Percentiles rank a stretch among this genome's conserved stretches.
Conservation (phyloP, 1,140 invertebrate species). For the Meteorus sp. region DNA sequence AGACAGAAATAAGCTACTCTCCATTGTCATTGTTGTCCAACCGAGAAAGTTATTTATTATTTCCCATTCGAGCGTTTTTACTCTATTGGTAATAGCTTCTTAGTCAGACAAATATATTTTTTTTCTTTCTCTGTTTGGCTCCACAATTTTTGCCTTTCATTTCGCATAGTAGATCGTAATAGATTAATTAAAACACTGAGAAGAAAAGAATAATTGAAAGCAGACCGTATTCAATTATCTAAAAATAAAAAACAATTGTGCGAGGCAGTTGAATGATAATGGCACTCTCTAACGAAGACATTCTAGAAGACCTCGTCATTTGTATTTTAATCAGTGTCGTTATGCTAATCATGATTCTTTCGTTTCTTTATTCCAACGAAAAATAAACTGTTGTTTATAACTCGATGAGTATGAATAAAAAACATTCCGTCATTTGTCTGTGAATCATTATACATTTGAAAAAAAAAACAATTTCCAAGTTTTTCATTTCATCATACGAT, state of each 20-base stretch:
- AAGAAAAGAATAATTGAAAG: background rate
- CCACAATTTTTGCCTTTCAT: background rate
- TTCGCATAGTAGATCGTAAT: background rate
- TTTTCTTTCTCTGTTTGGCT: background rate
- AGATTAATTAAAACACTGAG: background rate
- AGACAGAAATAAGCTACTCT: constrained; percentile 22
- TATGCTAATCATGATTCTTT: constrained; percentile 59
- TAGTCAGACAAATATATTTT: constrained; percentile 17
- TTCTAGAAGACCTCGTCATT: constrained; percentile 58
- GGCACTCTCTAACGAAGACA: constrained; percentile 44
- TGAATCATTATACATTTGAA: background rate
- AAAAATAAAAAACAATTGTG: background rate
- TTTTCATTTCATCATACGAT: too few relatives aligned
- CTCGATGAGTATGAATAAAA: too few relatives aligned
- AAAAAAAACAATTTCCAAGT: background rate
- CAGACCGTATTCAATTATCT: constrained; percentile 4
- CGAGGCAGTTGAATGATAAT: constrained; percentile 50
- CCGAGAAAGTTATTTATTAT: constrained; percentile 22
- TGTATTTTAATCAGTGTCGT: constrained; percentile 63
- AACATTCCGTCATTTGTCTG: too few relatives aligned
- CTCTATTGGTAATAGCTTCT: constrained; percentile 9
- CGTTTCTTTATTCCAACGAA: too few relatives aligned
- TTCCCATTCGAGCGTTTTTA: constrained; percentile 7
- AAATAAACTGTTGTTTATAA: too few relatives aligned
- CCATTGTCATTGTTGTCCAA: constrained; percentile 22